Evolutionary conservation across 2,888 invertebrate species (phyloP), one percentile per base, ranked within the genome.

Genomic region (Blastobasis lacticolella): DNA sequence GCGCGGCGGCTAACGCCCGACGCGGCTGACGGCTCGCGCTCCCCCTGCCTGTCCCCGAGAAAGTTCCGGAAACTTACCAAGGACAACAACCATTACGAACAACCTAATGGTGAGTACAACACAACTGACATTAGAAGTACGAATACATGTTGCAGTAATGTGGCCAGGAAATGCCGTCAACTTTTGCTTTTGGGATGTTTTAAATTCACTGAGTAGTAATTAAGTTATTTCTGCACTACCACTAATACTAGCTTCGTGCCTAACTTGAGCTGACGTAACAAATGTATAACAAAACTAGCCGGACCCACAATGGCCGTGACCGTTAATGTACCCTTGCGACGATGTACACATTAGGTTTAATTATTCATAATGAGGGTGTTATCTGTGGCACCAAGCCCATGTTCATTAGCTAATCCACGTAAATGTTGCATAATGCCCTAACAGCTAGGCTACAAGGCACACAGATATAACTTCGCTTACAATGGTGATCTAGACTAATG

Each of bases 1-100:
- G 93, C 93, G 42, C 90, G 94, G 45, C 92, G 94, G 60, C 88
- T 94, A 58, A 91, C 93, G 6, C 93, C 93, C 4, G 91, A 91
- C 63, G 69, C 81, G 0, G 73, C 66, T 40, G 89, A 85, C 67
- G 89, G 80, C 1, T 84, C 90, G 7, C 80, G 88, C 23, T 91
- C 91, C 0, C 92, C 92, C 4, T 90, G 90, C 61, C 88, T 91
- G 53, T 93, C 93, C 0, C 92, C 92, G 0, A 78, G 91, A 62
- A 90, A 89, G 70, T 88, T 88, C 66, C 81, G 91, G 56, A 90
- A 89, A 64, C 88, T 90, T 10, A 89, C 89, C 52, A 89, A 90
- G 59, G 89, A 90, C 38, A 81, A 82, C 78, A 78, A 89, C 71
- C 88, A 88, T 61, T 88, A 88, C 54, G 89, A 89, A 67, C 86